Base-by-base conservation (phyloP, 2,888 invertebrate genomes). In the Metalampra italica region DNA sequence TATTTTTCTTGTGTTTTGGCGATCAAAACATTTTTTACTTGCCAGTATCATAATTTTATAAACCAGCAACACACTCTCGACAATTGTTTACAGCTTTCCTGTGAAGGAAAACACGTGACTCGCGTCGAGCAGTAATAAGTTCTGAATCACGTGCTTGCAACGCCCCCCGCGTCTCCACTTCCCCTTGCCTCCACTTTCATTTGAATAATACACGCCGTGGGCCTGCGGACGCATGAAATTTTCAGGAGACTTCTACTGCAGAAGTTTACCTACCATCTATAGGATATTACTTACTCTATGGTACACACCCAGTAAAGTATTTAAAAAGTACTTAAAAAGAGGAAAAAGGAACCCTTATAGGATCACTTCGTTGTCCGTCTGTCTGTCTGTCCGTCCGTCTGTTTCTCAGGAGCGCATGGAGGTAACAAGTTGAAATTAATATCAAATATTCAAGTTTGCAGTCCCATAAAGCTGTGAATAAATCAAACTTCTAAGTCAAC, bases 201-300 rank as follows among this genome's bases (percentile, higher is more conserved):
- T 69, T 68, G 41, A 47, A 47, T 47, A 47, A 60, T 65, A 70
- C 69, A 59, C 43, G 55, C 56, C 50, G 47, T 46, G 54, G 54
- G 56, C 64, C 59, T 62, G 62, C 49, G 56, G 61, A 58, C 63
- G 71, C 70, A 72, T 72, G 65, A 71, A 71, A 66, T 60, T 72
- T 68, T 59, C 60, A 71, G 59, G 56, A 62, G 59, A 59, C 12
- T 38, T 39, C 46, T n/a, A n/a, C n/a, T 34, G 39, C 15, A 11
- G 39, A 32, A 22, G 22, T 22, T 22, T 22, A 22, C 22, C 22
- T 22, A 22, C 22, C 13, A 49, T 7, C 34, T 40, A 34, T 32
- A 41, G 7, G 13, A 5, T n/a, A 41, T 11, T 11, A 45, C 8
- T 30, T 30, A 30, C 8, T 30, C 30, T 30, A 30, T 30, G 30